A percentile compares a stretch with the other conserved stretches of the same genome.
Conservation (phyloP, 1,140 invertebrate species). For the Pristionchus pacificus region DNA sequence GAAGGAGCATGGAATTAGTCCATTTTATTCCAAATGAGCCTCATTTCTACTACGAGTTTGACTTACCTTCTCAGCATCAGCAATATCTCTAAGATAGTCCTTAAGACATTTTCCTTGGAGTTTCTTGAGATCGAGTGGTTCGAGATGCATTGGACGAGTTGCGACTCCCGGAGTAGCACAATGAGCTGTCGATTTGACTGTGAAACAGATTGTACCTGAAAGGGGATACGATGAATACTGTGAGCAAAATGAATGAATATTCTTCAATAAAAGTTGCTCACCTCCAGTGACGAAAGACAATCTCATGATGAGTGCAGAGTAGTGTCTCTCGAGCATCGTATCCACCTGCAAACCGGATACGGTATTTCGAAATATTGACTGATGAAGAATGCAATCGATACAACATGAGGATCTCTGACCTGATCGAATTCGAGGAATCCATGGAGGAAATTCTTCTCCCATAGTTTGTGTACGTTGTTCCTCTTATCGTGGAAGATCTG, state of each 20-base stretch:
- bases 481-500: conserved; percentile 50
- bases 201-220: conserved; percentile 54
- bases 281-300: conserved; percentile 55
- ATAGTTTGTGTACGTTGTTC: conserved; percentile 52
- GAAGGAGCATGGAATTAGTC: too few species aligned
- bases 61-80: conserved; percentile 44
- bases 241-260: conserved; percentile 1
- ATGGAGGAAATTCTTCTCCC: conserved; percentile 51
- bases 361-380: too few species aligned
- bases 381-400: too few species aligned
- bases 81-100: conserved; percentile 49
- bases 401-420: too few species aligned
- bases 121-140: conserved; percentile 54
- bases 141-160: conserved; percentile 48
- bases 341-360: conserved; percentile 40
- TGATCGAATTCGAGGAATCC: conserved; percentile 55
- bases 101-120: conserved; percentile 48
- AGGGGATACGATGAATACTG: too few species aligned
- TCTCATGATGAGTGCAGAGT: conserved; percentile 52
- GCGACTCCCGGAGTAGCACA: conserved; percentile 15
- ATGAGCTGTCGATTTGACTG: conserved; percentile 53
- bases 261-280: conserved; percentile 2
- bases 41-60: conserved; percentile 1
- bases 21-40: too few species aligned
- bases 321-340: conserved; percentile 39